phyloP scores from a whole-genome alignment of 92 coral and sea anemone genomes.

The Phenganax stokvisi region DNA sequence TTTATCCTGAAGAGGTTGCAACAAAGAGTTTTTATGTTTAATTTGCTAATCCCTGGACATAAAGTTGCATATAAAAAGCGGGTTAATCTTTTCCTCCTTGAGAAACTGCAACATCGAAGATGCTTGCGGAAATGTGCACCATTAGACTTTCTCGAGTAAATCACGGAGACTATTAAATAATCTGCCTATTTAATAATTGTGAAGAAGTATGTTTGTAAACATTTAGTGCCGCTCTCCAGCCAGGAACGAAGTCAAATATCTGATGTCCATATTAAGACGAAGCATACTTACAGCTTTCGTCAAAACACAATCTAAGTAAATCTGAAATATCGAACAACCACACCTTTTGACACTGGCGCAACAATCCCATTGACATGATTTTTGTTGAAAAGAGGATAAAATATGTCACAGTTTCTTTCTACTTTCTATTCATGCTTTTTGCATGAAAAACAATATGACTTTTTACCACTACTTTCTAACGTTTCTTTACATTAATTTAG shows the following conservation, averaged over 20 bases:
- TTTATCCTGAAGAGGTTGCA: too few species aligned
- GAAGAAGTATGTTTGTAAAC: not conserved
- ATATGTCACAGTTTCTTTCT: too few species aligned
- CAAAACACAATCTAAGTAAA: not conserved
- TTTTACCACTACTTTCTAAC: too few species aligned
- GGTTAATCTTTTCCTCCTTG: too few species aligned
- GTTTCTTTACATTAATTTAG: too few species aligned
- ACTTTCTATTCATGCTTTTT: too few species aligned
- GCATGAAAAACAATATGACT: too few species aligned
- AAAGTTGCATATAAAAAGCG: too few species aligned
- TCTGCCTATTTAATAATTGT: not conserved
- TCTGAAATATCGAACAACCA: constrained; percentile 3
- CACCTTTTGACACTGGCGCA: not conserved
- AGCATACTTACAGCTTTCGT: not conserved
- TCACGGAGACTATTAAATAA: not conserved
- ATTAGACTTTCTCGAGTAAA: not conserved
- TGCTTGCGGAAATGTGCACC: not conserved
- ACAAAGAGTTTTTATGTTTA: too few species aligned
- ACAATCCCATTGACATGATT: not conserved
- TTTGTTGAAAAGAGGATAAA: too few species aligned
- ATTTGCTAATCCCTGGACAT: too few species aligned
- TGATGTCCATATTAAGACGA: not conserved
- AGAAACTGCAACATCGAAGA: too few species aligned
- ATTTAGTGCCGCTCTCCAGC: not conserved
- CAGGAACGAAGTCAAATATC: not conserved